Conservation (phyloP, 2,888 invertebrate species). For the Resseliella maxima region DNA sequence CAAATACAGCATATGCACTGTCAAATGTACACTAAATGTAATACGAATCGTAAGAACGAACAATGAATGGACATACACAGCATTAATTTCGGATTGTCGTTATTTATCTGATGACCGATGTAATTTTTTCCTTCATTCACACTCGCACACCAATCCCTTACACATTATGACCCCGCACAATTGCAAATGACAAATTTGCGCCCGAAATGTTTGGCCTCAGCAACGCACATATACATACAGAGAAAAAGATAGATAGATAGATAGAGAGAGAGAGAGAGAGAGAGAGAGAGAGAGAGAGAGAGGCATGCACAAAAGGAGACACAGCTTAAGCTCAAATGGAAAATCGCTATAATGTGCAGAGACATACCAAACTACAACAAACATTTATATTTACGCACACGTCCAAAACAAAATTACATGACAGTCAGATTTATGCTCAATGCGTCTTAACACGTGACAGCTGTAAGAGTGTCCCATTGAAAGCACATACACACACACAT, state of each 20-base stretch:
- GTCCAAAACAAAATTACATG: constrained; percentile 1
- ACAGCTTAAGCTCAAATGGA: too few relatives aligned
- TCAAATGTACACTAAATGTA: neutral
- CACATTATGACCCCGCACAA: constrained; percentile 13
- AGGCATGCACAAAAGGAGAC: neutral
- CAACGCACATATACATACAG: neutral
- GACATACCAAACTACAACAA: neutral
- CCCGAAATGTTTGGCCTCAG: neutral
- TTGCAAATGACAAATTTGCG: constrained; percentile 53
- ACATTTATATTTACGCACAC: constrained; percentile 36
- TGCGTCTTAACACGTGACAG: constrained; percentile 51
- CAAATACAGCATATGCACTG: neutral
- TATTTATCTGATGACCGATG: constrained; percentile 55
- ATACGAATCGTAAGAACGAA: neutral
- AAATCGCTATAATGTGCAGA: neutral
- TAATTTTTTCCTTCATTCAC: constrained; percentile 15
- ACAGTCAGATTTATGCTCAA: constrained; percentile 52
- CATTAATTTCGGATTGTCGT: constrained; percentile 36
- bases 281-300: too few relatives aligned
- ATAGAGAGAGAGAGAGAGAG: too few relatives aligned
- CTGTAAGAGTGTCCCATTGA: neutral
- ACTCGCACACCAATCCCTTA: constrained; percentile 24
- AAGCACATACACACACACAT: too few relatives aligned
- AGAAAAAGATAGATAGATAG: too few relatives aligned
- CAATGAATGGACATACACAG: constrained; percentile 25